phyloP scores from a whole-genome alignment of 1,140 invertebrate genomes.

The Drosophila arawakana region DNA sequence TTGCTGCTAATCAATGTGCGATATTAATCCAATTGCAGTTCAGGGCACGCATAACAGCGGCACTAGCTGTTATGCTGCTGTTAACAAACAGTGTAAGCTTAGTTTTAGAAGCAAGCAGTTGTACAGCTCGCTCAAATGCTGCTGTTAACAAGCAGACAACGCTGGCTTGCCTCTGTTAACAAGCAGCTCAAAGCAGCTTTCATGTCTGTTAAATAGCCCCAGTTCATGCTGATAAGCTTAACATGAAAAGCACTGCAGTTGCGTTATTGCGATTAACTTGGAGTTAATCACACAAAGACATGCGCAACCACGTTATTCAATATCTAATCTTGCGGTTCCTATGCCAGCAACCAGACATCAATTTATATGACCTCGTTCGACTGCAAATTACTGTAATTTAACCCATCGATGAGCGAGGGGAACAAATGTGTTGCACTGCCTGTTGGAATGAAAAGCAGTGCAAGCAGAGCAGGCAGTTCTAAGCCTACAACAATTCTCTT shows the following conservation, averaged over 20 bases:
- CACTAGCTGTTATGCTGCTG: not conserved
- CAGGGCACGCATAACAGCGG: conserved; percentile 6
- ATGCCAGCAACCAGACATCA: not conserved
- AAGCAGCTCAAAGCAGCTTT: too few species aligned
- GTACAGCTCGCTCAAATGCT: too few species aligned
- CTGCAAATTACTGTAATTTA: conserved; percentile 9
- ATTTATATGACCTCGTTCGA: conserved; percentile 11
- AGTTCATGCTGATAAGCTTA: too few species aligned
- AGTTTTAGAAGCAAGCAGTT: not conserved
- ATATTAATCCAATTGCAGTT: conserved; percentile 22
- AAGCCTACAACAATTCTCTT: too few species aligned
- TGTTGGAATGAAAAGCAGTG: too few species aligned
- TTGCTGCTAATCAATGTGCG: conserved; percentile 36
- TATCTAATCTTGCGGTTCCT: not conserved
- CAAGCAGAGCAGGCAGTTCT: too few species aligned
- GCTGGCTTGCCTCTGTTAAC: not conserved
- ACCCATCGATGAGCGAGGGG: not conserved
- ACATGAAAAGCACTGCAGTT: too few species aligned
- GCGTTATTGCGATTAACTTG: too few species aligned
- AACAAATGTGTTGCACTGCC: too few species aligned
- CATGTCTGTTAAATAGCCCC: too few species aligned
- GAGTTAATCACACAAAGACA: too few species aligned
- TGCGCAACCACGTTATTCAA: not conserved
- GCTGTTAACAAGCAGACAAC: not conserved
- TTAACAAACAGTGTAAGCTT: not conserved